phyloP scores from a whole-genome alignment of 2,888 invertebrate species.

The Heliconius sara region DNA sequence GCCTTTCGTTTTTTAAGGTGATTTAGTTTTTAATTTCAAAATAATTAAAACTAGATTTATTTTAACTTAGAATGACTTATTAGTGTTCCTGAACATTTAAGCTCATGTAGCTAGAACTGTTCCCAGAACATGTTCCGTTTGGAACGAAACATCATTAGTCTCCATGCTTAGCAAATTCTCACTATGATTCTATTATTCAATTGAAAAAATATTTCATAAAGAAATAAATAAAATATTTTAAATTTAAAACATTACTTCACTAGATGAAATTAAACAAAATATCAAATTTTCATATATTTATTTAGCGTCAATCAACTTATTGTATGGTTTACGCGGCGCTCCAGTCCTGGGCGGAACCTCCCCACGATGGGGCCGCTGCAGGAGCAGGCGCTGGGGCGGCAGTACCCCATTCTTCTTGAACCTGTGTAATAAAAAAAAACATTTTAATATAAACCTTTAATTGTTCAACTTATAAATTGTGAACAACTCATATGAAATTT shows the following conservation, averaged over 20 bases:
- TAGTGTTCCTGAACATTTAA: too few relatives aligned
- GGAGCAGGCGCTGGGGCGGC: constrained; percentile 68
- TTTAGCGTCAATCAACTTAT: constrained; percentile 60
- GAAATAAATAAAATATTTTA: too few relatives aligned
- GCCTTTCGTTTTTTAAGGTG: too few relatives aligned
- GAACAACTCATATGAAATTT: not conserved
- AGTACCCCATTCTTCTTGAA: constrained; percentile 84
- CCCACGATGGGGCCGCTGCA: constrained; percentile 84
- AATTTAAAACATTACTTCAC: not conserved
- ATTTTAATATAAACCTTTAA: not conserved
- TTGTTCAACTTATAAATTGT: not conserved
- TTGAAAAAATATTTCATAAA: too few relatives aligned
- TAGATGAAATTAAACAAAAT: not conserved
- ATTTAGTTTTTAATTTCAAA: too few relatives aligned
- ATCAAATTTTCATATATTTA: constrained; percentile 53
- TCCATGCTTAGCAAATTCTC: too few relatives aligned
- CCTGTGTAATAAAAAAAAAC: constrained; percentile 58
- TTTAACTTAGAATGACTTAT: too few relatives aligned
- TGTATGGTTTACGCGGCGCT: constrained; percentile 69
- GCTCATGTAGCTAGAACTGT: too few relatives aligned
- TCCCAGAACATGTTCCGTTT: too few relatives aligned
- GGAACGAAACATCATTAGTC: too few relatives aligned
- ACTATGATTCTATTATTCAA: too few relatives aligned
- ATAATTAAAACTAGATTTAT: too few relatives aligned
- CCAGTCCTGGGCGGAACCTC: constrained; percentile 84